A percentile compares a stretch with the other conserved stretches of the same genome.
Evolutionary conservation across 2,888 invertebrate species (phyloP).

Genomic region (Dioctria linearis): DNA sequence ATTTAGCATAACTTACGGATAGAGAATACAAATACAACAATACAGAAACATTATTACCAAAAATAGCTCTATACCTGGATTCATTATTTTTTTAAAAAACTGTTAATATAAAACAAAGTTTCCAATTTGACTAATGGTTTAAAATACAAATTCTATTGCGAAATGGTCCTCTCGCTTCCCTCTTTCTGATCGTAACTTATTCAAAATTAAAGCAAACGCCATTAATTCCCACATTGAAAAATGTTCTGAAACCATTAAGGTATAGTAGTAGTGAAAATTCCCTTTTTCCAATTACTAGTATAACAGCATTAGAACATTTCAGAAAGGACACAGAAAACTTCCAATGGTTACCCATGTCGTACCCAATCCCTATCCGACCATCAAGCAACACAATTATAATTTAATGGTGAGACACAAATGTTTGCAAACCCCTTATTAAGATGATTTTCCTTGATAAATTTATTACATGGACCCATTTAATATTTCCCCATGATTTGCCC

Average conservation of each 20-base stretch:
- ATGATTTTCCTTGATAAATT: conserved; percentile 42
- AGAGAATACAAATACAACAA: too few relatives aligned
- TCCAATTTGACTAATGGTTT: too few relatives aligned
- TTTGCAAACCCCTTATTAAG: conserved; percentile 35
- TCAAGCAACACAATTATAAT: conserved; percentile 30
- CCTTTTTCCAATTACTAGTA: not conserved
- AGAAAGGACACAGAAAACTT: not conserved
- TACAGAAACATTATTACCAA: too few relatives aligned
- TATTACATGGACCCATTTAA: conserved; percentile 37
- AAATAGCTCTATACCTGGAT: too few relatives aligned
- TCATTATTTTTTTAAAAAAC: too few relatives aligned
- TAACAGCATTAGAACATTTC: not conserved
- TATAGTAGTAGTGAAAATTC: too few relatives aligned
- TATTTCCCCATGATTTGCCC: conserved; percentile 43
- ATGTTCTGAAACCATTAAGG: conserved; percentile 35
- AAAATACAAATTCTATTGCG: too few relatives aligned
- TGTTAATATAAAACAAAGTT: too few relatives aligned
- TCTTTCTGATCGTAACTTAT: too few relatives aligned
- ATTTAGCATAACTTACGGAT: too few relatives aligned
- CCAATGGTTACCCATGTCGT: not conserved
- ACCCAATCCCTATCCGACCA: not conserved
- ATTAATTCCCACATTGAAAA: conserved; percentile 27
- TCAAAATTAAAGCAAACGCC: not conserved
- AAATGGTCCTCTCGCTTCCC: too few relatives aligned
- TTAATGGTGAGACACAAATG: conserved; percentile 46